These are phyloP conservation scores for Corythornis madagascariensis DNA, from an alignment of 2,113 vertebrate species.

Conservation along the genomic window DNA sequence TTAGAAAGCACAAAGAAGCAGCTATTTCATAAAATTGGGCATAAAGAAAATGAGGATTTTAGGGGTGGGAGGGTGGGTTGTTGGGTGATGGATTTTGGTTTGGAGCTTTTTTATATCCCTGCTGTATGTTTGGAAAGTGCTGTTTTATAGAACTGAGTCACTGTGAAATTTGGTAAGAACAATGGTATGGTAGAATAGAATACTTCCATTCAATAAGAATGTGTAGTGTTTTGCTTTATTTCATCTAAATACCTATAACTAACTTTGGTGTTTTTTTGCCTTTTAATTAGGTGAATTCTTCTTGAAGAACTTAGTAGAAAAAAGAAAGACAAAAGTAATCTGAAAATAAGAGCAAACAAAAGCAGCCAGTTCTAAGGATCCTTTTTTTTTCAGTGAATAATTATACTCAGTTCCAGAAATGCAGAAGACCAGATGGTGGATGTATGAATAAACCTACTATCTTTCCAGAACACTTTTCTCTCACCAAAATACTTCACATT, in stretches of 20 bases:
- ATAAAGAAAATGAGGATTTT: not conserved
- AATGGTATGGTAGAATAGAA: not conserved
- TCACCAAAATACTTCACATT: not conserved
- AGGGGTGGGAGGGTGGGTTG: not conserved
- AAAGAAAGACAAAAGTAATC: conserved; percentile 80
- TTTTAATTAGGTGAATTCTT: conserved; percentile 91
- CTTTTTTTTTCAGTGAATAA: not conserved
- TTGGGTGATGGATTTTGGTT: not conserved
- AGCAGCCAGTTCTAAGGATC: not conserved
- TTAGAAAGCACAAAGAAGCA: not conserved
- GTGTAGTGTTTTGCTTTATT: not conserved
- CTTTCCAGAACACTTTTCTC: conserved; percentile 2
- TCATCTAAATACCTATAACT: not conserved
- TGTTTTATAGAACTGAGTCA: not conserved
- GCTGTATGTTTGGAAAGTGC: not conserved
- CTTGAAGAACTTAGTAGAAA: conserved; percentile 92
- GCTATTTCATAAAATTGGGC: not conserved
- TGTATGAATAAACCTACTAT: conserved; percentile 30
- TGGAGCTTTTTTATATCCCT: not conserved
- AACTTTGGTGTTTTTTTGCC: not conserved
- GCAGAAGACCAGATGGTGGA: conserved; percentile 12
- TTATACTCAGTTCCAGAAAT: conserved; percentile 18
- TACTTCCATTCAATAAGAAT: not conserved
- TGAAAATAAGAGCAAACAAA: conserved; percentile 46
- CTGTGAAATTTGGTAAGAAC: not conserved